Base-by-base conservation (phyloP, 2,797 vertebrate genomes). In the Liparis tanakae region DNA sequence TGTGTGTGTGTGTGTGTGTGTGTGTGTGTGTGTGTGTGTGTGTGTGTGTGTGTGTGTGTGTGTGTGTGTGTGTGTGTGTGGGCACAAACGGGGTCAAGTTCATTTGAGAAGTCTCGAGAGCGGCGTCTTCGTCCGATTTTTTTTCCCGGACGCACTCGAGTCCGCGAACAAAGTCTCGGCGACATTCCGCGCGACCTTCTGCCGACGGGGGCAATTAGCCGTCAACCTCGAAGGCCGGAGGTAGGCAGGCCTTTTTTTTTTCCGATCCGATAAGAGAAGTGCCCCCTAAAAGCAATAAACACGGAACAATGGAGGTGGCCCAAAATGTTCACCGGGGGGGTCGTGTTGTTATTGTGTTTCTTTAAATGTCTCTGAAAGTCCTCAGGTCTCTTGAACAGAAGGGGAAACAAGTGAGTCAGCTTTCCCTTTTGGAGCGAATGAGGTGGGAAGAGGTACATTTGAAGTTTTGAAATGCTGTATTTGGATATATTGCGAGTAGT, bases 61-160 rank as follows among this genome's bases (percentile, higher is more conserved):
- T n/a, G n/a, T n/a, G n/a, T n/a, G 39, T 15, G 22, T 25, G 74
- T 3, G 63, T 65, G 61, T 17, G 0, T 6, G 7, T 0, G 18
- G 79, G 75, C 59, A 59, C 57, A 65, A 75, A 77, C 5, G 14
- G 17, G 57, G 76, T 80, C 59, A 76, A 75, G 74, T 78, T 83
- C 65, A 76, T 44, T 59, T 76, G 54, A 5, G 9, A 3, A 25
- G 54, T 82, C 18, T n/a, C n/a, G n/a, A n/a, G 33, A 58, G 54
- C 41, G 39, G 43, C 74, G 44, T 78, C 72, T 43, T 56, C 22
- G 5, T 54, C 56, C n/a, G n/a, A 9, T 70, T 25, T 25, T 72
- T 61, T 10, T 72, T 34, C 4, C 8, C n/a, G n/a, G 61, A 70
- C 74, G 18, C 41, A 64, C 17, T 18, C 0, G 22, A 77, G 20